Percentiles rank a stretch among this genome's conserved stretches.
Evolutionary conservation across 1,140 invertebrate genomes (phyloP).

Genomic region (Pseudobourletiella spinata): DNA sequence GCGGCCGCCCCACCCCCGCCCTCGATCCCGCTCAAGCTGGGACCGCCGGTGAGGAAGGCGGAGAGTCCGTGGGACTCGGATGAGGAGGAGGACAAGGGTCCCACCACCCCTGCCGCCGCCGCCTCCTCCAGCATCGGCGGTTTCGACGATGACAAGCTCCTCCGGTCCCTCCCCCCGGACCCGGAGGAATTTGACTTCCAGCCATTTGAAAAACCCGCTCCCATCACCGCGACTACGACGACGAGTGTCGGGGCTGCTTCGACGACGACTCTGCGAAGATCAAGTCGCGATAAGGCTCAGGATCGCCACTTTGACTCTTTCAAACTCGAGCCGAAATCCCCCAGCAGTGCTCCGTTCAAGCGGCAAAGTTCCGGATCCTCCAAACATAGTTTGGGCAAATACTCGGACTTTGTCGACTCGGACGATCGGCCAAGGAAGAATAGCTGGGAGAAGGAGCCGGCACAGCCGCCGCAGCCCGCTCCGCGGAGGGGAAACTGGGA

Average conservation of each 20-base stretch:
- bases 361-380: conserved; percentile 35
- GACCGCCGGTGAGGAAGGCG: not conserved
- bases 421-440: conserved; percentile 15
- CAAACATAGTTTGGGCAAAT: conserved; percentile 28
- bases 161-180: not conserved
- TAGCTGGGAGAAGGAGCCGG: conserved; percentile 3
- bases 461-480: too few species aligned
- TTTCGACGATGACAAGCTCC: not conserved
- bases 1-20: not conserved
- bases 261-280: not conserved
- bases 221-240: not conserved
- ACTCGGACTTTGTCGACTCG: conserved; percentile 30
- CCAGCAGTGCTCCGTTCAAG: conserved; percentile 10
- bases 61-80: conserved; percentile 33
- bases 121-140: not conserved
- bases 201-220: conserved; percentile 30
- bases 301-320: not conserved
- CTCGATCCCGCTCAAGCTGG: conserved; percentile 7
- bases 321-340: not conserved
- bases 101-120: not conserved
- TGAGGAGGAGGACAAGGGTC: not conserved
- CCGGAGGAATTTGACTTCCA: conserved; percentile 31
- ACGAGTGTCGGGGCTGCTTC: conserved; percentile 4
- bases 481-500: not conserved
- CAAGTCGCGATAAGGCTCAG: conserved; percentile 12